Evolutionary conservation across 2,797 vertebrate species (phyloP).

Genomic region (Vultur gryphus): DNA sequence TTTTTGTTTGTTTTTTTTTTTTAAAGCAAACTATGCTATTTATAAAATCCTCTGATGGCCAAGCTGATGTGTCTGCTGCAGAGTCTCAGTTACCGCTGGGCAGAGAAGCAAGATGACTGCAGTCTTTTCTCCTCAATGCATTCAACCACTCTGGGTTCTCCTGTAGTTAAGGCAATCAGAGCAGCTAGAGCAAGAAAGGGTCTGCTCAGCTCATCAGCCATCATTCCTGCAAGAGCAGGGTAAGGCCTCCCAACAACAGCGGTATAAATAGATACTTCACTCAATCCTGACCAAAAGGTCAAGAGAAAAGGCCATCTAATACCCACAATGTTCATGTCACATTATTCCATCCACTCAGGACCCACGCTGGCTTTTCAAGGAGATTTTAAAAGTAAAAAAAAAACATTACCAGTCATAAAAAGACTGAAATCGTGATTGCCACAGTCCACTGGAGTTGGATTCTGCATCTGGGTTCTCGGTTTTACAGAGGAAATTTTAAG

Average conservation of each 20-base stretch:
- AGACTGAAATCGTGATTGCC: not conserved
- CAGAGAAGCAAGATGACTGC: not conserved
- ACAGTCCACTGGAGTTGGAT: not conserved
- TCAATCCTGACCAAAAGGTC: conserved; percentile 12
- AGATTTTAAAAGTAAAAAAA: not conserved
- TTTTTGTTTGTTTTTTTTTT: not conserved
- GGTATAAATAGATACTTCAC: conserved; percentile 29
- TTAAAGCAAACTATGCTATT: not conserved
- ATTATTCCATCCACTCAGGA: not conserved
- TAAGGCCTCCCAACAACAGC: not conserved
- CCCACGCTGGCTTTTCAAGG: not conserved
- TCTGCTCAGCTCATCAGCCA: not conserved
- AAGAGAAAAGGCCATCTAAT: conserved; percentile 29
- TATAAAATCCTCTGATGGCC: not conserved
- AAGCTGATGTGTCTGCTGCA: not conserved
- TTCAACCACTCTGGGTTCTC: not conserved
- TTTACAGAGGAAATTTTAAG: not conserved
- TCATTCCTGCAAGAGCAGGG: not conserved
- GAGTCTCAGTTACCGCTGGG: not conserved
- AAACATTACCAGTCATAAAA: not conserved
- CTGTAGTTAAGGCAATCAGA: not conserved
- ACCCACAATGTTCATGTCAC: not conserved
- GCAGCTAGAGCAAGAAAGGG: not conserved
- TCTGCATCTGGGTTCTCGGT: not conserved
- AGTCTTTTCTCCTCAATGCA: not conserved